Evolutionary conservation across 2,113 vertebrate species (phyloP).

Genomic region (Craseonycteris thonglongyai): DNA sequence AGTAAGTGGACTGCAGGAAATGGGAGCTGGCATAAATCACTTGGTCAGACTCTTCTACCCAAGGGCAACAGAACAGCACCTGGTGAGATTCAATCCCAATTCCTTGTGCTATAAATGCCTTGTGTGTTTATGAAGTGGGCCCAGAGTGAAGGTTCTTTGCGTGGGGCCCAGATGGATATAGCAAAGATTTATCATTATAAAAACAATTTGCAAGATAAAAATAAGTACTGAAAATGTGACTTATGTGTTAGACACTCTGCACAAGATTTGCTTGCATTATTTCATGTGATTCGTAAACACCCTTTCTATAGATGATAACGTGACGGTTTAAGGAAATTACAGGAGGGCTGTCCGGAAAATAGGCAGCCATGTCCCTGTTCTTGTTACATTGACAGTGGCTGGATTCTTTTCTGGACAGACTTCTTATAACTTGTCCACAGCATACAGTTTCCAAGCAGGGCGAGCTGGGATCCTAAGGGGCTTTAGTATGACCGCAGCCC

Average conservation of each 20-base stretch:
- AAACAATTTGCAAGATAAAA: background rate
- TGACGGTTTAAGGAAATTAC: background rate
- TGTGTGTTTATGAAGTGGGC: background rate
- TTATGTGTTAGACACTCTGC: background rate
- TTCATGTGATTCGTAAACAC: background rate
- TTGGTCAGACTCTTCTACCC: background rate
- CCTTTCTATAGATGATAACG: background rate
- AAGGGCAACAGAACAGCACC: background rate
- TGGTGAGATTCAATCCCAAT: background rate
- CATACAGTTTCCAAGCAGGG: background rate
- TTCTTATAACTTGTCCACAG: background rate
- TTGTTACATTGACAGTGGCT: too few species aligned
- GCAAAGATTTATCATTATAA: background rate
- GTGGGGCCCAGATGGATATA: background rate
- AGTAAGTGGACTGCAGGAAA: background rate
- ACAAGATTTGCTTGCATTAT: background rate
- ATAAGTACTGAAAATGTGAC: background rate
- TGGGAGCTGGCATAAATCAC: background rate
- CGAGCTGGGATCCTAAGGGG: background rate
- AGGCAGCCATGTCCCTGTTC: too few species aligned
- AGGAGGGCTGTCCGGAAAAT: too few species aligned
- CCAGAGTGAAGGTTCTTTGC: background rate
- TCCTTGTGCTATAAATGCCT: background rate
- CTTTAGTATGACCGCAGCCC: background rate
- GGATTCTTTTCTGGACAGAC: too few species aligned